Base-by-base conservation (phyloP, 2,113 vertebrate species). In the Tachysurus vachellii region DNA sequence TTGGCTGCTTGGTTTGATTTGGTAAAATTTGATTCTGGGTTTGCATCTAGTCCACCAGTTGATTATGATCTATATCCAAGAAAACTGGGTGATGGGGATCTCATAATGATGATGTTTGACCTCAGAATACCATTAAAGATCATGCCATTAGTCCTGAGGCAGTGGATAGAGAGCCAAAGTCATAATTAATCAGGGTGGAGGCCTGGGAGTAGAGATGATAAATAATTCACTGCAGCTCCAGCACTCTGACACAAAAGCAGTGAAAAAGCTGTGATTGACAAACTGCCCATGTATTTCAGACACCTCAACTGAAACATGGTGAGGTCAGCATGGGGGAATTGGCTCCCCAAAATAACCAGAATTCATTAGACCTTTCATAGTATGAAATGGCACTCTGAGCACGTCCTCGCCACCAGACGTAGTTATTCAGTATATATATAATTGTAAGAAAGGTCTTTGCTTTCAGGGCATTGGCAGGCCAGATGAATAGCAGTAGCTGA, bases 141-240 rank as follows among this genome's bases (percentile, higher is more conserved):
- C 70, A 81, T 82, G 83, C 87, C 86, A 88, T 89, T 88, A 88
- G 80, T 73, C 56, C 54, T 61, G 75, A 86, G 62, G 62, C 56
- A 85, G 77, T 88, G 82, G 82, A 82, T 79, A 28, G 14, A 85
- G 83, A 88, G 81, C 57, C 80, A 59, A 90, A 90, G 89, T 87
- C 84, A 88, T 88, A 87, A 88, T 89, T 91, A 77, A 89, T 89
- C 84, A 85, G 80, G 50, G 54, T 47, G 53, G 85, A 83, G 86
- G 84, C 77, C 61, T 84, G 76, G 42, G 61, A 84, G 54, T 79
- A 56, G 80, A 84, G 75, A 89, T 84, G 66, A 89, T 88, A 66
- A 89, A 90, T 89, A 85, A 88, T 90, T 89, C 86, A 90, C 88
- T 19, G 50, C 47, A 86, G 80, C 84, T 84, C 80, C 84, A 70